Evolutionary conservation across 1,140 invertebrate genomes (phyloP), one percentile per base, ranked within the genome.

Genomic region (Heliothis virescens): DNA sequence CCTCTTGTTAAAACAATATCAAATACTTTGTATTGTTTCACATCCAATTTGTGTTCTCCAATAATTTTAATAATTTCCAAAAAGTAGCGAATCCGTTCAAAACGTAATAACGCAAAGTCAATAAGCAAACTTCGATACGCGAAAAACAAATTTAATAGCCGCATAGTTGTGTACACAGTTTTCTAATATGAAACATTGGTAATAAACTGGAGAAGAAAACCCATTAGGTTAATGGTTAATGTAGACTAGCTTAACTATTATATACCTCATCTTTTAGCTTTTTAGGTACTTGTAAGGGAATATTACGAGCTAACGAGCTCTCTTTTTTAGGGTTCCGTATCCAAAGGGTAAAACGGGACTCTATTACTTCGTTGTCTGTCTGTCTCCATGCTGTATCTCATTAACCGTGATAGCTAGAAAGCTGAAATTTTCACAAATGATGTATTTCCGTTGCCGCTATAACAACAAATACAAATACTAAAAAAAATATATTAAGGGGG

Each of bases 101-200:
- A 57, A 21, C 11, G 18, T 21, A 55, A 21, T 21, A 57, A 11
- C 16, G 55, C 11, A 21, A 57, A 21, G 18, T 57, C 18, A 57
- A 57, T 57, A 57, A 12, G 55, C 55, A 57, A 57, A 57, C 55
- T 57, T 21, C 16, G 55, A 57, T 57, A 21, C 26, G 55, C 10
- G 16, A 57, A 21, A 21, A 57, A 57, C 55, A 57, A 57, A 21
- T 21, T 57, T 57, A 26, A 57, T 57, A 21, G 16, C 55, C 1
- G 12, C 55, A 57, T 57, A 57, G 55, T 57, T 57, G 9, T 9
- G 9, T 21, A 57, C 18, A 57, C 55, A 57, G 16, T 57, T 21
- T 16, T 41, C 10, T 57, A 21, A 21, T 57, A 57, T 57, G 2
- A 57, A 57, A 57, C 21, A 57, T 57, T 11, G 18, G 9, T 10